phyloP scores from a whole-genome alignment of 2,797 vertebrate species.

The Somateria mollissima region DNA sequence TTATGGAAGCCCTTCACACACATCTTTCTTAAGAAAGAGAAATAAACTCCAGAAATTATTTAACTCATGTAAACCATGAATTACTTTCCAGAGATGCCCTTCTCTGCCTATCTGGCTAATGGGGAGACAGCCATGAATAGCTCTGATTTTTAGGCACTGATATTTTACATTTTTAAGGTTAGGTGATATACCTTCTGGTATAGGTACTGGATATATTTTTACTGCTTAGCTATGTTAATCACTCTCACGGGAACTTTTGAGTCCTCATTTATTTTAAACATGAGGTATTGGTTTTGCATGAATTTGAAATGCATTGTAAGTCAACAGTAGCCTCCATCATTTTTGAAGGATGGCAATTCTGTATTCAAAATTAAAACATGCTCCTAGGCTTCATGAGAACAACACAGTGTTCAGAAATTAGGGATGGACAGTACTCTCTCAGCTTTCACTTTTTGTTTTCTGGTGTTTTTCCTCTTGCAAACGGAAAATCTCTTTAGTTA shows the following conservation, averaged over 20 bases:
- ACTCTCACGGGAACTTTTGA: neutral
- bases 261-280: neutral
- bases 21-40: neutral
- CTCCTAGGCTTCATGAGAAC: neutral
- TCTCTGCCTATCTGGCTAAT: neutral
- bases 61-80: neutral
- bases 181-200: neutral
- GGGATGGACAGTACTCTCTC: neutral
- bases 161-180: neutral
- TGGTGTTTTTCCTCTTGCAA: neutral
- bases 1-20: neutral
- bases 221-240: neutral
- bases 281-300: neutral
- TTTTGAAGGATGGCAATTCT: neutral
- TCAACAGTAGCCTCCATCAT: neutral
- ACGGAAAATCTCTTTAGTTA: neutral
- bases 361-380: neutral
- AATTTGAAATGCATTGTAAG: neutral
- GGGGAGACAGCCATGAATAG: fast-evolving
- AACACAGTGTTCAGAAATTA: neutral
- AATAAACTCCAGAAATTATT: neutral
- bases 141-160: neutral
- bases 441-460: neutral
- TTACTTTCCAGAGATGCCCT: neutral
- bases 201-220: neutral